These are phyloP conservation scores for Gallinago undulata DNA, from an alignment of 2,113 vertebrate species.

Conservation along the genomic window DNA sequence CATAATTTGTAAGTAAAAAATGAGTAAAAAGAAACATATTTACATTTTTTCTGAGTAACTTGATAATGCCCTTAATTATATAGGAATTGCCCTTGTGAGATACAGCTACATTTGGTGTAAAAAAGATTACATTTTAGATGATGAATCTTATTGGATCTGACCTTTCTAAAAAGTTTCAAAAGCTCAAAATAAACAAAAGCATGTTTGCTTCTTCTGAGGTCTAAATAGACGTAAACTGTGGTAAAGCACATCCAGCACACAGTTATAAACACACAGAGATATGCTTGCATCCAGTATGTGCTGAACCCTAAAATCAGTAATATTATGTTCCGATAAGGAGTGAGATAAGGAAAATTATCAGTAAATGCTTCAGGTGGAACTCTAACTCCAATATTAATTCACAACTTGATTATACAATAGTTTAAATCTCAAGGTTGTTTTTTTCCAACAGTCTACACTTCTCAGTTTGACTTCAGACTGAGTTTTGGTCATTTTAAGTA, in stretches of 20 bases:
- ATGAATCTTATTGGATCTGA: not conserved
- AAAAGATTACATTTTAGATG: not conserved
- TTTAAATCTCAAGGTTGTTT: not conserved
- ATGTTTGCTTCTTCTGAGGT: not conserved
- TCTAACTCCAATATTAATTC: not conserved
- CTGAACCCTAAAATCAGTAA: not conserved
- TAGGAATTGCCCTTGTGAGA: no score
- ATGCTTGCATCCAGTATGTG: not conserved
- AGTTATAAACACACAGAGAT: not conserved
- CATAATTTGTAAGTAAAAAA: slow-evolving; percentile 84
- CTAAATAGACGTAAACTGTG: not conserved
- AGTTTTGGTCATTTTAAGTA: not conserved
- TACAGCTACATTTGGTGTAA: not conserved
- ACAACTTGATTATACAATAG: not conserved
- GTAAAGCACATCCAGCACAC: not conserved
- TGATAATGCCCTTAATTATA: not conserved
- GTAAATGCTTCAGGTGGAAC: not conserved
- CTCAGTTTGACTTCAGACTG: not conserved
- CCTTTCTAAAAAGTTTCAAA: not conserved
- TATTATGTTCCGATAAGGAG: accelerated
- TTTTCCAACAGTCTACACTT: not conserved
- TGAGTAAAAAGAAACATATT: not conserved
- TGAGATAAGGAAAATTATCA: not conserved
- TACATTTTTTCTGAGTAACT: not conserved
- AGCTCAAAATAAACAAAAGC: not conserved